Percentiles rank a stretch among this genome's conserved stretches.
Evolutionary conservation across 2,888 invertebrate species (phyloP).

Genomic region (Polyommatus icarus): DNA sequence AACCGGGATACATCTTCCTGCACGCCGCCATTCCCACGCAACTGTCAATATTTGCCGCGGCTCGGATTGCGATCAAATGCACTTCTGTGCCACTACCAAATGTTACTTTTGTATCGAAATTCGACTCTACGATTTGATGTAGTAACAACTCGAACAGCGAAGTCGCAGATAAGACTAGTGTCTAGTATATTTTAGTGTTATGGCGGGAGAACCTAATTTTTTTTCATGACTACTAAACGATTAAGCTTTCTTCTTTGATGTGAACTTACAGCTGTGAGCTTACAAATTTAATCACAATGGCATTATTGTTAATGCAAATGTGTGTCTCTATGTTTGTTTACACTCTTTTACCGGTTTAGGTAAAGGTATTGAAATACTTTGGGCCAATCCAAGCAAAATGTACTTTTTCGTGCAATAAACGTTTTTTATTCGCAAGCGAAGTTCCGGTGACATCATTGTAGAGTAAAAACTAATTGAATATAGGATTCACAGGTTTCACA

Average conservation of each 20-base stretch:
- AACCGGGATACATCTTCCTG: conserved; percentile 29
- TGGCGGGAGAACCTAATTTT: too few species aligned
- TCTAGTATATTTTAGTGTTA: too few species aligned
- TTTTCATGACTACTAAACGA: too few species aligned
- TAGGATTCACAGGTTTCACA: too few species aligned
- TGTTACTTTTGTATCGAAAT: not conserved
- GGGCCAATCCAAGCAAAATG: not conserved
- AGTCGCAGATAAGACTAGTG: too few species aligned
- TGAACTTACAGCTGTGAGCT: not conserved
- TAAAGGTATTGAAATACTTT: not conserved
- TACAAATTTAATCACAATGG: not conserved
- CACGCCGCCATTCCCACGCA: conserved; percentile 46
- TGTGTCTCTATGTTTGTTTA: not conserved
- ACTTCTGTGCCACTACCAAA: conserved; percentile 51
- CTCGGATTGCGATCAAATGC: conserved; percentile 57
- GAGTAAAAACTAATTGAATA: too few species aligned
- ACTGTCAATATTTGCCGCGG: conserved; percentile 58
- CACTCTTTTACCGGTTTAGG: not conserved
- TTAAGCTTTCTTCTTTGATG: too few species aligned
- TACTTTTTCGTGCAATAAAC: not conserved
- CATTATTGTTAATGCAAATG: not conserved
- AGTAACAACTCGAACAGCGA: too few species aligned
- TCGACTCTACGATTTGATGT: not conserved
- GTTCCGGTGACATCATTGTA: not conserved
- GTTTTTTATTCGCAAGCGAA: not conserved